Evolutionary conservation across 2,797 vertebrate species (phyloP).

Genomic region (Cynopterus sphinx): DNA sequence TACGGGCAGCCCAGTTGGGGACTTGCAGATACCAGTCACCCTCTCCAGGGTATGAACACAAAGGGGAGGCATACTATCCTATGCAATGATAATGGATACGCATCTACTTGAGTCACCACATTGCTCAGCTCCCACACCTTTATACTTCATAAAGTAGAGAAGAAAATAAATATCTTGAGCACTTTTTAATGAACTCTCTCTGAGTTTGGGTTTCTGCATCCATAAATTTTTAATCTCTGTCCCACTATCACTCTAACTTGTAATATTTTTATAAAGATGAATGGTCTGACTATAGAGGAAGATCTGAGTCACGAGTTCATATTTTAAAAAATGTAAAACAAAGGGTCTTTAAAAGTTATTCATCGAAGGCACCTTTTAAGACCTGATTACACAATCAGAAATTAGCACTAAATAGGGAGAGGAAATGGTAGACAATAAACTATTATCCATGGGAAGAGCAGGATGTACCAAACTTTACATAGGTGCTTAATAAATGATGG

Average conservation of each 20-base stretch:
- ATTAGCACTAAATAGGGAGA: background rate
- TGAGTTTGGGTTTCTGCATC: background rate
- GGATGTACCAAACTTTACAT: background rate
- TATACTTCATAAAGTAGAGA: background rate
- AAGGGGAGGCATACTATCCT: background rate
- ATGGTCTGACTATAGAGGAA: background rate
- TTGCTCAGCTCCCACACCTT: background rate
- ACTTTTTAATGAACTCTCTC: background rate
- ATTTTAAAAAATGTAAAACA: background rate
- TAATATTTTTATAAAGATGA: conserved; percentile 43
- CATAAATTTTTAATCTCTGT: conserved; percentile 5
- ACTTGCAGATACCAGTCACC: background rate
- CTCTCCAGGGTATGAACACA: background rate
- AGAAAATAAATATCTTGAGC: background rate
- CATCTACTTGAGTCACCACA: background rate
- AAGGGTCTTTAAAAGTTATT: conserved; percentile 30
- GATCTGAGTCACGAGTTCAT: background rate
- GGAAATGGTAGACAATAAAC: background rate
- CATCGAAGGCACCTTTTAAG: background rate
- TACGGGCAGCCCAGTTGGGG: background rate
- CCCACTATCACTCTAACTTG: background rate
- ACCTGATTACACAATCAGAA: background rate
- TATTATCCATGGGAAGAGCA: background rate
- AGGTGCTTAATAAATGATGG: background rate
- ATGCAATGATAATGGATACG: background rate